A percentile compares a stretch with the other conserved stretches of the same genome.
phyloP scores from a whole-genome alignment of 2,113 vertebrate genomes.

The Myocastor coypus region DNA sequence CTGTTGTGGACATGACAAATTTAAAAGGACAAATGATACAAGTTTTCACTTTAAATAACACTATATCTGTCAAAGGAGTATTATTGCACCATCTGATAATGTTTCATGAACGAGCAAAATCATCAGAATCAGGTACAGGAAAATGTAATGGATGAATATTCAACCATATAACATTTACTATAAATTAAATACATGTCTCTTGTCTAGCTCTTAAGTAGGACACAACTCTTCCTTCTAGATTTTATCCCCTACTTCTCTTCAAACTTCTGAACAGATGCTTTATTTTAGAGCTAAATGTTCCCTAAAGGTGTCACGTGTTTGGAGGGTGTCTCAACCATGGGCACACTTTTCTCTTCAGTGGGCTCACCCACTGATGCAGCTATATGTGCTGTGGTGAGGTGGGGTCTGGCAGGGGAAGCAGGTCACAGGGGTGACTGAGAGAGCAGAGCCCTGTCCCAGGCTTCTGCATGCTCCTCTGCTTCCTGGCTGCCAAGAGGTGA shows the following conservation, averaged over 20 bases:
- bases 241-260: conserved; percentile 21
- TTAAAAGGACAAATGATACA: neutral
- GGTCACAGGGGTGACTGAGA: neutral
- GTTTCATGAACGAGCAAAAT: neutral
- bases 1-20: neutral
- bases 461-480: neutral
- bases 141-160: neutral
- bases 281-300: neutral
- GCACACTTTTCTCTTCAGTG: neutral
- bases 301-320: neutral
- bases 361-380: neutral
- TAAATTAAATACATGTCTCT: neutral
- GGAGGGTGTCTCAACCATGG: neutral
- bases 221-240: neutral
- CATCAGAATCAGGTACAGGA: conserved; percentile 20
- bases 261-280: conserved; percentile 38
- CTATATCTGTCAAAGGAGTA: neutral
- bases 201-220: neutral
- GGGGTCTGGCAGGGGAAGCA: neutral
- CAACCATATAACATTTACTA: neutral
- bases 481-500: neutral
- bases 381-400: neutral
- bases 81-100: neutral
- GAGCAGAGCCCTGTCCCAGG: neutral
- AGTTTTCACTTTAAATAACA: neutral